A percentile compares a stretch with the other conserved stretches of the same genome.
Conservation (phyloP, 2,888 invertebrate species). For the Torymus texanus region DNA sequence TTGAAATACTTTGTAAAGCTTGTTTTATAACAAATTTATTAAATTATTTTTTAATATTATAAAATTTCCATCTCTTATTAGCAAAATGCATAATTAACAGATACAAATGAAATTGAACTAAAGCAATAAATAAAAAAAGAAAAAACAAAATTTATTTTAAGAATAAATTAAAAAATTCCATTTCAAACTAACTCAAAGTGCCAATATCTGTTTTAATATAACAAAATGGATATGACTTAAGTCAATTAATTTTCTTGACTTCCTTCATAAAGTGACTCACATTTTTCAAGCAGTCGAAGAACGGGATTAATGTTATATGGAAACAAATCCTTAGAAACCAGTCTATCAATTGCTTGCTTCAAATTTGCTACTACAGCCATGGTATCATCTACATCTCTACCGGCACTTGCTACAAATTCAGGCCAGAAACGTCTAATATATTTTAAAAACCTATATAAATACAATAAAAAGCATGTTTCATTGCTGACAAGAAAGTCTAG, state of each 20-base stretch:
- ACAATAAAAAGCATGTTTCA: slow-evolving; percentile 92
- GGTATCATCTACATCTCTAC: slow-evolving; percentile 84
- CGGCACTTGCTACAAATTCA: slow-evolving; percentile 87
- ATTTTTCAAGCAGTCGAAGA: slow-evolving; percentile 87
- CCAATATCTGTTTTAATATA: slow-evolving; percentile 15
- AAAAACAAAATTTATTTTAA: neutral
- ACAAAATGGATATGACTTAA: slow-evolving; percentile 32
- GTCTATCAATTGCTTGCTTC: slow-evolving; percentile 86
- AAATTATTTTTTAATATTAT: neutral
- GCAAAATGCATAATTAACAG: neutral
- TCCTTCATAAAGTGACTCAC: slow-evolving; percentile 90
- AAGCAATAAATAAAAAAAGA: neutral
- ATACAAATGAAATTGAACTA: neutral
- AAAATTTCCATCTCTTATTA: neutral
- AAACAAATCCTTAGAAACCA: slow-evolving; percentile 89
- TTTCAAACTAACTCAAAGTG: slow-evolving; percentile 30
- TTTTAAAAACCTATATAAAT: slow-evolving; percentile 88
- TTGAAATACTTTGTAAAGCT: slow-evolving; percentile 16
- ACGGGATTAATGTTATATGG: slow-evolving; percentile 95
- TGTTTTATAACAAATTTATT: neutral
- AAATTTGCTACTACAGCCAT: slow-evolving; percentile 89
- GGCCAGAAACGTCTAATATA: slow-evolving; percentile 90
- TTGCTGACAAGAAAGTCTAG: slow-evolving; percentile 92
- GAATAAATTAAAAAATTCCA: slow-evolving; percentile 23
- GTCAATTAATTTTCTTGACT: slow-evolving; percentile 83